Evolutionary conservation across 2,888 invertebrate species (phyloP).

Genomic region (Andrena flavipes): DNA sequence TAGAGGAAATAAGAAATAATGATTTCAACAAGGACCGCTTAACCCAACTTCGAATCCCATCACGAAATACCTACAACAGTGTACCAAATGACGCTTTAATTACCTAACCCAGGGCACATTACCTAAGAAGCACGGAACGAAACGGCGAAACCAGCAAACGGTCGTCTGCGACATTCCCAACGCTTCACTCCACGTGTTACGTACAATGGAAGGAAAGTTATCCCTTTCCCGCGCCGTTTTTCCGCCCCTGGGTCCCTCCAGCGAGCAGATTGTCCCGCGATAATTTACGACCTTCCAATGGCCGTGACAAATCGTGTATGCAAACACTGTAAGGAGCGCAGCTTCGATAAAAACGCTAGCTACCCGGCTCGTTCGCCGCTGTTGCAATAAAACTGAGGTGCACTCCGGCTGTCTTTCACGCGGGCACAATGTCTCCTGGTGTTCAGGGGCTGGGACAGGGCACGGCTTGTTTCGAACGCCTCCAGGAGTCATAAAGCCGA

Average conservation of each 20-base stretch:
- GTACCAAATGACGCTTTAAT: no score
- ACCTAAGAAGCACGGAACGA: neutral
- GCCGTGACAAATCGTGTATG: constrained; percentile 83
- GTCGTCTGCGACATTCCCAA: neutral
- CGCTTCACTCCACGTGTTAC: neutral
- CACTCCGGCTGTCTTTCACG: constrained; percentile 64
- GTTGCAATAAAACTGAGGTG: constrained; percentile 82
- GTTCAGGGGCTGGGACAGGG: constrained; percentile 6
- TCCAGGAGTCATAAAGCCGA: constrained; percentile 66
- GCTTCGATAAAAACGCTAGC: constrained; percentile 79
- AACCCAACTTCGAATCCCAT: no score
- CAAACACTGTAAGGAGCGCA: constrained; percentile 80
- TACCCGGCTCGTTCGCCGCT: constrained; percentile 55
- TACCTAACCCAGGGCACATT: neutral
- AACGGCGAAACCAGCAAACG: neutral
- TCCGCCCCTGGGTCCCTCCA: neutral
- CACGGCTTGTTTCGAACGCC: constrained; percentile 12
- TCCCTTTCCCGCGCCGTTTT: constrained; percentile 38
- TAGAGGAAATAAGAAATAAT: no score
- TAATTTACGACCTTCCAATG: constrained; percentile 82
- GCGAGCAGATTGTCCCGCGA: constrained; percentile 66
- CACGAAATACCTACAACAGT: neutral
- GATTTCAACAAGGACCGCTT: no score
- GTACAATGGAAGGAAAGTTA: constrained; percentile 16
- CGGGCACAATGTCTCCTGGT: constrained; percentile 41